These are phyloP conservation scores for Lutjanus campechanus DNA, from an alignment of 2,797 vertebrate genomes.

Conservation along the genomic window DNA sequence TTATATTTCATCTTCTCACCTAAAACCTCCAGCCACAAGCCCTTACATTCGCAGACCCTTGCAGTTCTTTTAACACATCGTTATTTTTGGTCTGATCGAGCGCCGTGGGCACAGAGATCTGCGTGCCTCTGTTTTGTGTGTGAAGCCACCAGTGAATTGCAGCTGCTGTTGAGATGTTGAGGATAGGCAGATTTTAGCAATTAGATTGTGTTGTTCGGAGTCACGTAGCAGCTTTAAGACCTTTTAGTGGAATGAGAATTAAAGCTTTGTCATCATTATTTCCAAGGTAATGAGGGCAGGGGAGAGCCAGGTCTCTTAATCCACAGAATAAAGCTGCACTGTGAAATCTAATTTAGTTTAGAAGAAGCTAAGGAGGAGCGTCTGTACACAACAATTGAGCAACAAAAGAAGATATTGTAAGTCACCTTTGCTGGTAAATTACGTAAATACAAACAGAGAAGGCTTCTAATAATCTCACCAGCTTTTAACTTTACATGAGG, in stretches of 20 bases:
- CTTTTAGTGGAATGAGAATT: slow-evolving; percentile 78
- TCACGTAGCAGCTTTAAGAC: slow-evolving; percentile 64
- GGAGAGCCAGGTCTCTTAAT: slow-evolving; percentile 49
- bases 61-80: not conserved
- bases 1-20: not conserved
- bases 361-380: not conserved
- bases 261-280: slow-evolving; percentile 60
- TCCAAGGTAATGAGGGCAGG: slow-evolving; percentile 45
- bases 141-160: not conserved
- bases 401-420: not conserved
- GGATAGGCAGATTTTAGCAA: slow-evolving; percentile 24
- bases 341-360: slow-evolving; percentile 33
- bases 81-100: slow-evolving; percentile 17
- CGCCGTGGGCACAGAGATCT: not conserved
- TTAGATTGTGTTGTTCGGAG: slow-evolving; percentile 29
- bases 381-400: slow-evolving; percentile 1
- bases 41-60: not conserved
- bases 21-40: not conserved
- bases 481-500: not conserved
- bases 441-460: not conserved
- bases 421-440: not conserved
- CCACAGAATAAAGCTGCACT: slow-evolving; percentile 41
- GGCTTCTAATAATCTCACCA: not conserved
- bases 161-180: not conserved
- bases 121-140: not conserved